A percentile compares a stretch with the other conserved stretches of the same genome.
Conservation (phyloP, 23 tunicate species). For the Trididemnum nubilum region DNA sequence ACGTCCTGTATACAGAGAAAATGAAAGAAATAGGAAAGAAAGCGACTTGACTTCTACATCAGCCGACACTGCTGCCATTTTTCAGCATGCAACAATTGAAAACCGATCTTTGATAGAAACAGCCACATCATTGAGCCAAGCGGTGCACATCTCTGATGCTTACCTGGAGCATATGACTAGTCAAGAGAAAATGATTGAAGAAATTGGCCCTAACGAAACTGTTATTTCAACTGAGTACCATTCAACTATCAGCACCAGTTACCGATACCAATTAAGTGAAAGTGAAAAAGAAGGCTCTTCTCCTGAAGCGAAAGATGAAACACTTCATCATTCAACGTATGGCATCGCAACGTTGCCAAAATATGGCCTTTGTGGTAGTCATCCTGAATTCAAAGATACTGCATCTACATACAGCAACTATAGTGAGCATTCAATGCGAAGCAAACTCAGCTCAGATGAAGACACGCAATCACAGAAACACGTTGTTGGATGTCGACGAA, state of each 20-base stretch:
- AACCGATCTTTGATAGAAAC: no score
- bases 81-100: background rate
- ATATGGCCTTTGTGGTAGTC: no score
- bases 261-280: background rate
- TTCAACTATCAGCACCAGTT: background rate
- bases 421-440: no score
- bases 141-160: background rate
- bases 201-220: background rate
- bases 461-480: background rate
- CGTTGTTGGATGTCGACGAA: background rate
- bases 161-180: background rate
- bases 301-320: background rate
- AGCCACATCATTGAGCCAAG: background rate
- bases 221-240: background rate
- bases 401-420: no score
- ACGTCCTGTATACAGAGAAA: no score
- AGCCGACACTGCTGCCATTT: background rate
- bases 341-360: no score
- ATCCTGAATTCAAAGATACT: no score
- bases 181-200: background rate
- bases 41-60: background rate
- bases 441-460: constrained; percentile 10
- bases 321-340: no score
- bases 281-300: background rate
- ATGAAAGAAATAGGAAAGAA: background rate